Base-by-base conservation (phyloP, 2,797 vertebrate genomes). In the Anguilla megastoma region DNA sequence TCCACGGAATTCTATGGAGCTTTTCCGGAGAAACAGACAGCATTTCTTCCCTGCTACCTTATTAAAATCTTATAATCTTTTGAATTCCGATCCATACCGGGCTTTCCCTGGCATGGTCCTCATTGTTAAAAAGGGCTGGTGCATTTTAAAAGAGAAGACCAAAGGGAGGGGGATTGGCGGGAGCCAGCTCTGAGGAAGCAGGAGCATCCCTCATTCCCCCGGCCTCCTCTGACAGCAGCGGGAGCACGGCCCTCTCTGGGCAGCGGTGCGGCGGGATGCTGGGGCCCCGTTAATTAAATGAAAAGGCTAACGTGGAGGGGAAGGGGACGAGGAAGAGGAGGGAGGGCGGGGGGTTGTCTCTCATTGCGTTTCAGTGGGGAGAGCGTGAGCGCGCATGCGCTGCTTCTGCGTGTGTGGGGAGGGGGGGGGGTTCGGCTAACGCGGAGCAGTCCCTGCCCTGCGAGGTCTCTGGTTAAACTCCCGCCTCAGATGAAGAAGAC, bases 251-350 rank as follows among this genome's bases (percentile, higher is more conserved):
- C 69, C 87, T 58, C 84, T 79, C 52, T 36, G 69, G 50, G 33
- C 10, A 8, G 84, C 48, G 48, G 63, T 69, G 83, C 69, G 52
- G 45, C 2, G 8, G 84, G 33, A 85, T 71, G 24, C 66, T 41
- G 84, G 66, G 69, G 80, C 33, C 66, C 45, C 30, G 7, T 88
- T 88, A 88, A 88, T 85, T 88, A 88, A 85, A 88, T 41, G 66
- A 86, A 74, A 86, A 52, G 58, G 85, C 85, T 71, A 71, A 86
- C 85, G 27, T 45, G 45, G n/a, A 45, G 85, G n/a, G 41, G 27
- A 8, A 74, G n/a, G 52, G 14, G 63, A 74, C 48, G 41, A 10
- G 63, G n/a, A 45, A 69, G 10, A 21, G n/a, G 14, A 30, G 24
- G 10, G 4, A 27, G 56, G 30, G 30, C 3, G 12, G 3, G 52